Percentiles rank a stretch among this genome's conserved stretches.
phyloP scores from a whole-genome alignment of 2,113 vertebrate genomes.

The Eolophus roseicapilla region DNA sequence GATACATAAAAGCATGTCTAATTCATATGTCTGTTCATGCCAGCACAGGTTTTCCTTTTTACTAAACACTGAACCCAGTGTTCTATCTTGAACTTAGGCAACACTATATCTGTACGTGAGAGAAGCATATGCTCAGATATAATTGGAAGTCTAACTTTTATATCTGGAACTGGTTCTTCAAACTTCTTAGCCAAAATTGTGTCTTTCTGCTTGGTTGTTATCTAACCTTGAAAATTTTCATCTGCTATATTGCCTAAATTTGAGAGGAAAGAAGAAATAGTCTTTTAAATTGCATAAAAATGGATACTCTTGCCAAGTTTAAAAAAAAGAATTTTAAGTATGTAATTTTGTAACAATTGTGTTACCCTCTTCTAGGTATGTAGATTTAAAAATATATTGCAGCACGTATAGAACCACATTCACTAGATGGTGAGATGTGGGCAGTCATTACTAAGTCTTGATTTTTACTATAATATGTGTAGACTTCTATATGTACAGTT shows the following conservation, averaged over 20 bases:
- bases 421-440: background rate
- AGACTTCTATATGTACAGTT: background rate
- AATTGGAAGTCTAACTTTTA: background rate
- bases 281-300: background rate
- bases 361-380: accelerated
- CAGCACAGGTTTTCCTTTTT: background rate
- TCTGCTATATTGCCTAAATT: background rate
- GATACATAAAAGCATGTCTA: background rate
- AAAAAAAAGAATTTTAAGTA: background rate
- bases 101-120: background rate
- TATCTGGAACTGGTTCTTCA: background rate
- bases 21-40: background rate
- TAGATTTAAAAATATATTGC: background rate
- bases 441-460: background rate
- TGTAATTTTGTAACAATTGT: background rate
- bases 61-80: background rate
- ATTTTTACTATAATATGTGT: background rate
- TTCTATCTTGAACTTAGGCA: background rate
- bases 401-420: background rate
- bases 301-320: background rate
- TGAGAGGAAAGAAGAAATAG: background rate
- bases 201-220: background rate
- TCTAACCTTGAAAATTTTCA: background rate
- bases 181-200: background rate
- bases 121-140: background rate